Evolutionary conservation across 2,888 invertebrate species (phyloP).

Genomic region (Cheilosia vernalis): DNA sequence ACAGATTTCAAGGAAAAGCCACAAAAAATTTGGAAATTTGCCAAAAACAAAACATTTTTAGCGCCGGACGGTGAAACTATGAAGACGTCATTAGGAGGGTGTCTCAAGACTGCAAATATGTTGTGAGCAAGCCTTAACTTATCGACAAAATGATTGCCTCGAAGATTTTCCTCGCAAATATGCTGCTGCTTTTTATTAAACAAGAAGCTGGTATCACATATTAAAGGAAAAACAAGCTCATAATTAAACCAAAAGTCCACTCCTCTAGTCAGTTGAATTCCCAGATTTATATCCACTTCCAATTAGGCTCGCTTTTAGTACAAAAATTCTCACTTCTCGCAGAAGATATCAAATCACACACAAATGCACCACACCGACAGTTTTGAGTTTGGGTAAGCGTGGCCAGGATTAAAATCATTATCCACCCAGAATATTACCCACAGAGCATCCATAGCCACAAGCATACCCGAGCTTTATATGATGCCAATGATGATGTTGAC

Average conservation of each 20-base stretch:
- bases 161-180: too few species aligned
- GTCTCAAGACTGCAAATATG: neutral
- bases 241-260: neutral
- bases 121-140: too few species aligned
- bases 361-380: conserved; percentile 29
- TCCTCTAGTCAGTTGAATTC: neutral
- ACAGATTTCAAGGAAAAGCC: conserved; percentile 3
- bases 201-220: too few species aligned
- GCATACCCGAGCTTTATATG: conserved; percentile 63
- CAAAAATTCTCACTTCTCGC: conserved; percentile 1
- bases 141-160: too few species aligned
- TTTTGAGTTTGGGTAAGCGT: conserved; percentile 36
- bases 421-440: conserved; percentile 54
- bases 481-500: conserved; percentile 53
- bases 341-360: conserved; percentile 55
- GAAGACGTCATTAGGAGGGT: neutral
- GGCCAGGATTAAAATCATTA: conserved; percentile 65
- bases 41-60: neutral
- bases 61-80: neutral
- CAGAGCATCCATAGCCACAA: conserved; percentile 19
- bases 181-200: too few species aligned
- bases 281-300: conserved; percentile 59
- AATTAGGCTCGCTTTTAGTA: conserved; percentile 37
- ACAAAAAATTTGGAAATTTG: neutral
- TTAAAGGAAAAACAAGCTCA: neutral